Percentiles rank a stretch among this genome's conserved stretches.
These are phyloP conservation scores for Zapus hudsonius DNA, from an alignment of 2,113 vertebrate species.

Conservation along the genomic window DNA sequence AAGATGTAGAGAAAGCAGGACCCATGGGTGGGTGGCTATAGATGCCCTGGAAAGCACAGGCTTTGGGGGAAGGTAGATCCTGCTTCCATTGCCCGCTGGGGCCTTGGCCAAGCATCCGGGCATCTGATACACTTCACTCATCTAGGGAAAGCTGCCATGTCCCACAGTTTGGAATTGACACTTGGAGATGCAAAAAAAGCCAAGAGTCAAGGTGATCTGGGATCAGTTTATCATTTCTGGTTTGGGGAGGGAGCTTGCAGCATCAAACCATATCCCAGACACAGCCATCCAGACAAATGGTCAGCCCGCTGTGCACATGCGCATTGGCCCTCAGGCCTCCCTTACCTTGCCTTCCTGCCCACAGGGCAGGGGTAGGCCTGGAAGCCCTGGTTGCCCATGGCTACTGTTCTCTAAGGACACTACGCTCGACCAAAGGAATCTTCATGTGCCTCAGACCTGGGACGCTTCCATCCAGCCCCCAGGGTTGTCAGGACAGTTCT, in stretches of 20 bases:
- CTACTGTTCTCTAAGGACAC: background rate
- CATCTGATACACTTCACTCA: background rate
- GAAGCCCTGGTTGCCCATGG: background rate
- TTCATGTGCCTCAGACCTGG: background rate
- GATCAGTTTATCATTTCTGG: background rate
- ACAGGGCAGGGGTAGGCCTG: background rate
- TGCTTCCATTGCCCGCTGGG: background rate
- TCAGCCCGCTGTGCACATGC: background rate
- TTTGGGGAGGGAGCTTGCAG: background rate
- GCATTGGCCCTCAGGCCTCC: no score
- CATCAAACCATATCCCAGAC: no score
- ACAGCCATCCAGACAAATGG: no score
- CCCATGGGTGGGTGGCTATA: fast-evolving
- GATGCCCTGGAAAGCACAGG: background rate
- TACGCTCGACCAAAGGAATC: background rate
- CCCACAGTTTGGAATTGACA: no score
- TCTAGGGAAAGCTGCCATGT: no score
- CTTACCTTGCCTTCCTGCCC: no score
- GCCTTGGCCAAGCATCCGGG: background rate
- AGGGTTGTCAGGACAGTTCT: background rate
- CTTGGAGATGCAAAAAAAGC: background rate
- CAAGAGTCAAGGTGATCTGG: background rate
- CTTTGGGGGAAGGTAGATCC: background rate
- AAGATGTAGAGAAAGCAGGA: background rate
- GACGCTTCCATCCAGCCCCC: background rate